Percentiles rank a stretch among this genome's conserved stretches.
These are phyloP conservation scores for Epirrhoe tristata DNA, from an alignment of 2,888 invertebrate species.

Conservation along the genomic window DNA sequence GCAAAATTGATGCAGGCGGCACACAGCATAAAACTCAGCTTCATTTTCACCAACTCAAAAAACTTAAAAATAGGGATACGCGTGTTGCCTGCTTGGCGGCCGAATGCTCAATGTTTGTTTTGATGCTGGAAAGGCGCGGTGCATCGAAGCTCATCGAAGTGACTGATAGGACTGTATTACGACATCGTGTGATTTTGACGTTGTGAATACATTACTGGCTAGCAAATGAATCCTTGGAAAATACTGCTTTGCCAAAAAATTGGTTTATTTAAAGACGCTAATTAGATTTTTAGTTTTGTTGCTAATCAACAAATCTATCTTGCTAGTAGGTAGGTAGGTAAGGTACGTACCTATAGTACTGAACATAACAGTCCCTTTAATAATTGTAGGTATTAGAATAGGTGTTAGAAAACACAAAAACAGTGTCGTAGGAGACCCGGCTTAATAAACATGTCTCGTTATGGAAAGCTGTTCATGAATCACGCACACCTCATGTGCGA, in stretches of 20 bases:
- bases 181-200: background rate
- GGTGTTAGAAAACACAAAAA: no score
- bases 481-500: background rate
- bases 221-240: background rate
- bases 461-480: no score
- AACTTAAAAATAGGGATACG: slow-evolving; percentile 6
- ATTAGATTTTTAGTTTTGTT: no score
- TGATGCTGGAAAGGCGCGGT: slow-evolving; percentile 12
- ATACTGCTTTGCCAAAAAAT: no score
- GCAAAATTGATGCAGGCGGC: slow-evolving; percentile 49
- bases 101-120: slow-evolving; percentile 35
- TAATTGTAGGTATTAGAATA: no score
- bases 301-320: background rate
- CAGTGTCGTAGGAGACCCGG: no score
- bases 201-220: slow-evolving; percentile 8
- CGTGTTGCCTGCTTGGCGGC: slow-evolving; percentile 25
- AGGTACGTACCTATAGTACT: no score
- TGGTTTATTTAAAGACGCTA: no score
- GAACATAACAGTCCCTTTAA: no score
- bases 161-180: slow-evolving; percentile 2
- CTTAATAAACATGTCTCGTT: no score
- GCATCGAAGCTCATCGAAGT: background rate
- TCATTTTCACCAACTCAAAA: slow-evolving; percentile 47
- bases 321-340: background rate
- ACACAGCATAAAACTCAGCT: slow-evolving; percentile 47